Percentiles rank a stretch among this genome's conserved stretches.
Evolutionary conservation across 2,797 vertebrate genomes (phyloP).

Genomic region (Pseudomugil gertrudae): DNA sequence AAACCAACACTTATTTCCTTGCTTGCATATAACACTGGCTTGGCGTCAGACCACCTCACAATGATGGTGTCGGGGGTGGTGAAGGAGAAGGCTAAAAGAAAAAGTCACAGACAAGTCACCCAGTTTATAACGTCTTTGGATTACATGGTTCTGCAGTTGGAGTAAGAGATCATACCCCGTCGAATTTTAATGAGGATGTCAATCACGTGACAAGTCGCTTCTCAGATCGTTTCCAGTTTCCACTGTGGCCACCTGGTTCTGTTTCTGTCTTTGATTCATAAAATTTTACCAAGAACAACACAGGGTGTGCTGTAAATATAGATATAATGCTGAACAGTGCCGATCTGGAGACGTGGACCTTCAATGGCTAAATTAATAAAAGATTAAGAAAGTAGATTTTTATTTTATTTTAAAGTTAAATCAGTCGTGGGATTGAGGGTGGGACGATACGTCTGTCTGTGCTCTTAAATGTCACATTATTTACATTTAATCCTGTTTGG

Average conservation of each 20-base stretch:
- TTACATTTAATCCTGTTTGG: neutral
- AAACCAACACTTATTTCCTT: conserved; percentile 20
- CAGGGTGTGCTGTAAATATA: neutral
- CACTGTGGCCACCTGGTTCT: neutral
- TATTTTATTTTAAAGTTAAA: neutral
- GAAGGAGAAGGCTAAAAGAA: neutral
- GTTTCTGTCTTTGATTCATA: neutral
- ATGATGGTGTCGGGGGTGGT: conserved; percentile 27
- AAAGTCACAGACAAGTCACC: conserved; percentile 17
- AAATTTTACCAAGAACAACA: neutral
- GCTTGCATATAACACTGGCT: conserved; percentile 15
- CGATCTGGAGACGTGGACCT: neutral
- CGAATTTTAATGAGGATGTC: neutral
- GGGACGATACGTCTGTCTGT: neutral
- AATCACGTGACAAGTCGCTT: conserved; percentile 7
- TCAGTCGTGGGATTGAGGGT: neutral
- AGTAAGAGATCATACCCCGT: conserved; percentile 14
- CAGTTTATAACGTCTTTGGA: conserved; percentile 23
- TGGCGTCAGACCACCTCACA: conserved; percentile 4
- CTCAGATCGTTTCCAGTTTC: neutral
- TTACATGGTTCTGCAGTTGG: conserved; percentile 37
- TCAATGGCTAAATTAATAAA: neutral
- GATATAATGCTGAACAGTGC: neutral
- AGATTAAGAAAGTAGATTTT: neutral
- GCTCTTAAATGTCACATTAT: conserved; percentile 4